Conservation (phyloP, 2,888 invertebrate species). For the Caenorhabditis plicata region DNA sequence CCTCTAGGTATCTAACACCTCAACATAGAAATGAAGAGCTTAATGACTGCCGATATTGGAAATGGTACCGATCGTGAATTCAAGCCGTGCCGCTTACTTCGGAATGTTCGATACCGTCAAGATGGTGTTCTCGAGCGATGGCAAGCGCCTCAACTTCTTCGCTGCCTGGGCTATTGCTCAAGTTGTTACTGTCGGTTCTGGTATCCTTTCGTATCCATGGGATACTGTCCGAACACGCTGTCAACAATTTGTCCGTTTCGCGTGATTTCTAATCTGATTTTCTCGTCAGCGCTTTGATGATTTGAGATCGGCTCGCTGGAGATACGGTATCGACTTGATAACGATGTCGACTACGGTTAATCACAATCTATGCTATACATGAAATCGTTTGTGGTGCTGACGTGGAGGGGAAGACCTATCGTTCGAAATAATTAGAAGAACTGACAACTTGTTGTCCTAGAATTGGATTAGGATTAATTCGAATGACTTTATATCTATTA, state of each 20-base stretch:
- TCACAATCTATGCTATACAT: too few relatives aligned
- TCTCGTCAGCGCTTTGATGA: constrained; percentile 22
- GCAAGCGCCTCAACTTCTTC: constrained; percentile 86
- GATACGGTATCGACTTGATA: too few relatives aligned
- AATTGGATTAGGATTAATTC: neutral
- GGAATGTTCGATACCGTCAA: constrained; percentile 93
- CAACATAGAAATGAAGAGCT: too few relatives aligned
- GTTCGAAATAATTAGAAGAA: constrained; percentile 59
- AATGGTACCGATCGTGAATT: too few relatives aligned
- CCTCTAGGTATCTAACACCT: too few relatives aligned
- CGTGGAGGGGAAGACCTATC: constrained; percentile 62
- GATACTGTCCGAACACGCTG: constrained; percentile 78
- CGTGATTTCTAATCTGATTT: constrained; percentile 55
- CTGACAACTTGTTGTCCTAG: constrained; percentile 52
- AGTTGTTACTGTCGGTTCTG: constrained; percentile 80
- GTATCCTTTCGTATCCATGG: constrained; percentile 93
- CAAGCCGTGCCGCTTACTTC: constrained; percentile 83
- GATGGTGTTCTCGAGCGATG: constrained; percentile 83
- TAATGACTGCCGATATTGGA: too few relatives aligned
- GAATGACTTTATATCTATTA: neutral
- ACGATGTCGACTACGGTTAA: constrained; percentile 44
- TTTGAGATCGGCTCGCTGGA: too few relatives aligned
- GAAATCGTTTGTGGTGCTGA: constrained; percentile 64
- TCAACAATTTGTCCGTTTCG: constrained; percentile 52
- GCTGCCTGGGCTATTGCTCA: constrained; percentile 81